Evolutionary conservation across 2,797 vertebrate species (phyloP).

Genomic region (Arctocebus calabarensis): DNA sequence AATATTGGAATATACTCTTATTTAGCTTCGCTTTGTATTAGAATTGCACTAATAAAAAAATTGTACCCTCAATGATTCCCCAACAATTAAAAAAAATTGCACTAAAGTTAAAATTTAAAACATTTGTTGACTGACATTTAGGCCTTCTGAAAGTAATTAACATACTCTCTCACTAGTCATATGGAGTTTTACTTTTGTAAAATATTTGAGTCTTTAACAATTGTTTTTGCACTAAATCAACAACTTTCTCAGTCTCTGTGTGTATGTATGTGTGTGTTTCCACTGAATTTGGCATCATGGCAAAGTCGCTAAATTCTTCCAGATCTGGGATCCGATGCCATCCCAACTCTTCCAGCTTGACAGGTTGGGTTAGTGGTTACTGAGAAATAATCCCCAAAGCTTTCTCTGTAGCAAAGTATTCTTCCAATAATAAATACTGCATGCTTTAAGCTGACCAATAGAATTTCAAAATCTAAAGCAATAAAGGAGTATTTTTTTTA

Average conservation of each 20-base stretch:
- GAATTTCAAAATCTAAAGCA: not conserved
- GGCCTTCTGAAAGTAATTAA: not conserved
- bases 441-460: not conserved
- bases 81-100: no score
- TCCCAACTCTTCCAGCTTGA: slow-evolving; percentile 50
- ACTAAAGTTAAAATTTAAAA: not conserved
- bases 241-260: not conserved
- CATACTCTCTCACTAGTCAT: not conserved
- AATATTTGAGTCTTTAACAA: not conserved
- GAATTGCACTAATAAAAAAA: not conserved
- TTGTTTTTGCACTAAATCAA: not conserved
- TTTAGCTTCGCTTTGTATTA: not conserved
- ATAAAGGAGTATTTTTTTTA: not conserved
- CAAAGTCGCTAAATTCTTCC: slow-evolving; percentile 68
- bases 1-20: not conserved
- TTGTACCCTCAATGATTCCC: no score
- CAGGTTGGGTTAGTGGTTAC: not conserved
- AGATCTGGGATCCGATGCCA: slow-evolving; percentile 18
- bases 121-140: not conserved
- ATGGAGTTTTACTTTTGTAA: not conserved
- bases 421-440: not conserved
- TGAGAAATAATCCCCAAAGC: not conserved
- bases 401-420: not conserved
- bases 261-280: not conserved
- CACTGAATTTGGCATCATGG: not conserved